Base-by-base conservation (phyloP, 1,140 invertebrate species). In the Ceratina japonica region DNA sequence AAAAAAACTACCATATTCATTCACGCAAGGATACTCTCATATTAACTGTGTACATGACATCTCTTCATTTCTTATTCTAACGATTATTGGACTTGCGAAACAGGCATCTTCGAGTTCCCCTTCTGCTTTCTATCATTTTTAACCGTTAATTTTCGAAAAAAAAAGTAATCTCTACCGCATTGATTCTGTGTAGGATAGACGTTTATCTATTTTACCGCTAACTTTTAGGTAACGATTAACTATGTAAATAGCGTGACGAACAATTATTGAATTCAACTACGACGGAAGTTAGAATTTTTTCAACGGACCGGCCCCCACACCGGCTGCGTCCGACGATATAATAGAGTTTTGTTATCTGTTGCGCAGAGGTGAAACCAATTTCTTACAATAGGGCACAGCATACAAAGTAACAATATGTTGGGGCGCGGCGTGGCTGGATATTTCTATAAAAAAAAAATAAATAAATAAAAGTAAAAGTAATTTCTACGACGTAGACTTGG, bases 241-340 rank as follows among this genome's bases (percentile, higher is more conserved):
- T 56, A 86, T 91, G 90, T 91, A 91, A 84, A 91, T 91, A 91
- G 90, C 83, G 90, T 83, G 87, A 88, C 86, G 85, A 87, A 86
- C 85, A 87, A 79, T 78, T 81, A 84, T 78, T 81, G 84, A 89
- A 90, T 66, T 83, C 80, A 88, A 80, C 84, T 89, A 84, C 89
- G 86, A 88, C 84, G 89, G 87, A 90, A 90, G 87, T 86, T 88
- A 88, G 86, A 87, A 75, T 72, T 86, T 85, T 77, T 79, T 79
- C 76, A 84, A 83, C 69, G 76, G 82, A 81, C 74, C 80, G 81
- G 80, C 75, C 65, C 62, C n/a, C n/a, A n/a, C n/a, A 59, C 80
- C 81, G 82, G 78, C 84, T 65, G n/a, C n/a, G 74, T 24, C 71
- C 24, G 16, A 27, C 15, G 15, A 62, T 62, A 62, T 44, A 24